Evolutionary conservation across 2,888 invertebrate species (phyloP).

Genomic region (Pedicia rivosa): DNA sequence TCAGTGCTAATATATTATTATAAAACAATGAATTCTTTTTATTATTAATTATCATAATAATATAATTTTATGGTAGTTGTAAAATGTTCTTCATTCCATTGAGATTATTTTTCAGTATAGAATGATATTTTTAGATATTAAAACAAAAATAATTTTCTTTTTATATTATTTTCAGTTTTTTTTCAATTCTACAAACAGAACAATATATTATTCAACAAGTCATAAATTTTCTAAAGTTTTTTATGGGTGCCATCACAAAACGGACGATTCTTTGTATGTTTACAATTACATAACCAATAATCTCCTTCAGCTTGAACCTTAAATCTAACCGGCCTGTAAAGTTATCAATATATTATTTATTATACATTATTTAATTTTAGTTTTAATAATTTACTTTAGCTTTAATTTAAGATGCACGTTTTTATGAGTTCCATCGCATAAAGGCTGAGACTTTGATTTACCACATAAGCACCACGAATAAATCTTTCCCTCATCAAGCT

Average conservation of each 20-base stretch:
- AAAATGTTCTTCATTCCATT: no score
- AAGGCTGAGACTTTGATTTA: slow-evolving; percentile 75
- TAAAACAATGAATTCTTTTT: no score
- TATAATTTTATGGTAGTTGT: no score
- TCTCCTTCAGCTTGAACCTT: slow-evolving; percentile 73
- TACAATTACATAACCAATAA: slow-evolving; percentile 97
- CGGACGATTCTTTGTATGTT: slow-evolving; percentile 82
- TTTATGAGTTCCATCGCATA: slow-evolving; percentile 89
- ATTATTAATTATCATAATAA: no score
- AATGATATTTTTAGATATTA: no score
- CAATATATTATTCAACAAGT: no score
- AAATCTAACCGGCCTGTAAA: slow-evolving; percentile 65
- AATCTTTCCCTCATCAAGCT: slow-evolving; percentile 51
- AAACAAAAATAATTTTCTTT: no score
- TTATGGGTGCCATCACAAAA: slow-evolving; percentile 96
- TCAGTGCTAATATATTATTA: no score
- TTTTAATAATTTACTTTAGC: slow-evolving; percentile 35
- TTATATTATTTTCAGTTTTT: no score
- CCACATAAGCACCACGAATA: slow-evolving; percentile 95
- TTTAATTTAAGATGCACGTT: slow-evolving; percentile 56
- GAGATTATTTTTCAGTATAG: no score
- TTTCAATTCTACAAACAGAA: no score
- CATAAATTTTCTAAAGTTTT: no score
- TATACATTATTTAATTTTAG: slow-evolving; percentile 5
- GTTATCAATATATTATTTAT: slow-evolving; percentile 17